These are phyloP conservation scores for Herminia tarsipennalis DNA, from an alignment of 2,888 invertebrate genomes.

Conservation along the genomic window DNA sequence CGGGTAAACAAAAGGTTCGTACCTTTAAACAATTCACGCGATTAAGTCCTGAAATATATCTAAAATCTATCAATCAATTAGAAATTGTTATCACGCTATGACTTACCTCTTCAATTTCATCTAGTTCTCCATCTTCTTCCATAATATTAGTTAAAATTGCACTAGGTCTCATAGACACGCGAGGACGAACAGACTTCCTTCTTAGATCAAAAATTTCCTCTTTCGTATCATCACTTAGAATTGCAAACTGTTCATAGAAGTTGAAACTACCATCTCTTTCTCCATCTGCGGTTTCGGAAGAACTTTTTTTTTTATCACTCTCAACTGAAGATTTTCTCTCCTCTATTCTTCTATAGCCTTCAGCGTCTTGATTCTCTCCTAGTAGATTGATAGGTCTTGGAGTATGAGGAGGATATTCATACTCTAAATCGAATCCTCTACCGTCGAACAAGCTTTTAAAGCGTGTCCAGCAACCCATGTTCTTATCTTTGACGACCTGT, in stretches of 20 bases:
- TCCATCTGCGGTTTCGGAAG: constrained; percentile 49
- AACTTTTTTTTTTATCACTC: constrained; percentile 35
- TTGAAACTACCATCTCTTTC: constrained; percentile 64
- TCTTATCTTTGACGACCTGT: constrained; percentile 27
- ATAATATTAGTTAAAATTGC: constrained; percentile 72
- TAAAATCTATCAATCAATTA: too few relatives aligned
- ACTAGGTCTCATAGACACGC: constrained; percentile 78
- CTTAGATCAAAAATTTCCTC: constrained; percentile 56
- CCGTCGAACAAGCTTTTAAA: constrained; percentile 76
- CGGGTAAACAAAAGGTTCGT: background rate
- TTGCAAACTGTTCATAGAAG: constrained; percentile 80
- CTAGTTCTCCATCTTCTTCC: constrained; percentile 64
- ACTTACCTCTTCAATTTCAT: constrained; percentile 73
- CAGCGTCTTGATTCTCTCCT: constrained; percentile 53
- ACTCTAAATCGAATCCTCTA: constrained; percentile 77
- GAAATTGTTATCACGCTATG: too few relatives aligned
- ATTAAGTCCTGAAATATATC: too few relatives aligned
- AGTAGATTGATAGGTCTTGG: constrained; percentile 46
- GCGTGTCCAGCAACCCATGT: constrained; percentile 70
- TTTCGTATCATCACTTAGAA: constrained; percentile 64
- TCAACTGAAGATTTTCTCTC: constrained; percentile 49
- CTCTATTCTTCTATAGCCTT: constrained; percentile 61
- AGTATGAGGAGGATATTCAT: constrained; percentile 57
- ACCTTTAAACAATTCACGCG: background rate
- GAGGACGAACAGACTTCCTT: constrained; percentile 56